Conservation (phyloP, 2,113 vertebrate species). For the Talpa occidentalis region DNA sequence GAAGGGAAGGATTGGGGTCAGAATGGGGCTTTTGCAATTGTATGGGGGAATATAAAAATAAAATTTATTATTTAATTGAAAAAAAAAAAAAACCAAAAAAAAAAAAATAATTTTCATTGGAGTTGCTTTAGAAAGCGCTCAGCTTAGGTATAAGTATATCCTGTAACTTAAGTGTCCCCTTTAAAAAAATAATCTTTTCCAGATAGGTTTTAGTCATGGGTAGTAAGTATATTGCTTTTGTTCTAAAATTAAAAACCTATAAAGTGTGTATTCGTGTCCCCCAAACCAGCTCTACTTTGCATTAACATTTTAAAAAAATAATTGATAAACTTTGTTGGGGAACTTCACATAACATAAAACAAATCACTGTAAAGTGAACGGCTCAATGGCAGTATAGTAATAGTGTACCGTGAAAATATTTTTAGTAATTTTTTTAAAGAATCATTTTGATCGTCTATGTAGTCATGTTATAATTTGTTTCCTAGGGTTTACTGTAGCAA, state of each 20-base stretch:
- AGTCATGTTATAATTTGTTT: slow-evolving; percentile 10
- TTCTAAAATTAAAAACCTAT: background rate
- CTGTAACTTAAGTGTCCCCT: background rate
- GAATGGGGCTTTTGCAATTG: no score
- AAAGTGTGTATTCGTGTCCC: background rate
- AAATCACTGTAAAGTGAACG: background rate
- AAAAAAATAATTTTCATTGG: background rate
- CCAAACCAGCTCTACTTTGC: background rate
- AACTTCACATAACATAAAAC: background rate
- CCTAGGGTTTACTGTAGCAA: background rate
- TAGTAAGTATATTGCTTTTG: background rate
- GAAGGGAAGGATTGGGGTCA: no score
- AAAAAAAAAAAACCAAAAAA: no score
- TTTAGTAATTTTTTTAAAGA: background rate
- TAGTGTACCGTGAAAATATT: background rate
- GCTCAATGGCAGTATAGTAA: background rate
- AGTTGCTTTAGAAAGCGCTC: background rate
- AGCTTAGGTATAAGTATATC: background rate
- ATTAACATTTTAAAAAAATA: background rate
- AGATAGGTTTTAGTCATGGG: background rate
- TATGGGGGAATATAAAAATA: no score
- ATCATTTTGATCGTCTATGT: background rate
- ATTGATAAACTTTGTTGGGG: background rate
- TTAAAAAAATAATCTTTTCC: background rate
- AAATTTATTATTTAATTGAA: no score